Percentiles rank a stretch among this genome's conserved stretches.
Evolutionary conservation across 2,888 invertebrate species (phyloP).

Genomic region (Pandemis cinnamomeana): DNA sequence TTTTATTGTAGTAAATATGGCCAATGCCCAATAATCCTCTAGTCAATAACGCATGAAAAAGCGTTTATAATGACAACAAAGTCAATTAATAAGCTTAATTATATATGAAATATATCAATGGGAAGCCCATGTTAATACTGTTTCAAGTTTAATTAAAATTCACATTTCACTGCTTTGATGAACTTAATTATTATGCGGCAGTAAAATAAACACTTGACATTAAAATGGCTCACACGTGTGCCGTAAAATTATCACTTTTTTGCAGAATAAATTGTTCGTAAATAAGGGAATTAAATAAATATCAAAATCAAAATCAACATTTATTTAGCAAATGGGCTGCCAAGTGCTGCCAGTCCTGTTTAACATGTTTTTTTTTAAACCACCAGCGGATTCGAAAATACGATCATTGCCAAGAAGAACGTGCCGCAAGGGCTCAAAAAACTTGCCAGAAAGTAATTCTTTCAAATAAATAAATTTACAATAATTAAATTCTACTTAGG

Average conservation of each 20-base stretch:
- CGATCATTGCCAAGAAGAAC: no score
- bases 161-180: background rate
- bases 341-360: no score
- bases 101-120: background rate
- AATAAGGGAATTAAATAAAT: no score
- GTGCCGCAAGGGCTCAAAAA: no score
- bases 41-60: background rate
- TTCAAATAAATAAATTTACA: no score
- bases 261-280: background rate
- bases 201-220: background rate
- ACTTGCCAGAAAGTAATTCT: no score
- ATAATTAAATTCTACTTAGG: no score
- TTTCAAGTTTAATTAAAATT: conserved; percentile 2
- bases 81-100: conserved; percentile 1
- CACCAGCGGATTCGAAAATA: no score
- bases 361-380: no score
- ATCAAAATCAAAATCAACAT: no score
- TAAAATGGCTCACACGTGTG: background rate
- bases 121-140: background rate
- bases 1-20: no score
- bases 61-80: background rate
- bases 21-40: background rate
- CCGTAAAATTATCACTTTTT: background rate
- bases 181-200: background rate
- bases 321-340: no score